Base-by-base conservation (phyloP, 2,797 vertebrate species). In the Acipenser oxyrinchus region DNA sequence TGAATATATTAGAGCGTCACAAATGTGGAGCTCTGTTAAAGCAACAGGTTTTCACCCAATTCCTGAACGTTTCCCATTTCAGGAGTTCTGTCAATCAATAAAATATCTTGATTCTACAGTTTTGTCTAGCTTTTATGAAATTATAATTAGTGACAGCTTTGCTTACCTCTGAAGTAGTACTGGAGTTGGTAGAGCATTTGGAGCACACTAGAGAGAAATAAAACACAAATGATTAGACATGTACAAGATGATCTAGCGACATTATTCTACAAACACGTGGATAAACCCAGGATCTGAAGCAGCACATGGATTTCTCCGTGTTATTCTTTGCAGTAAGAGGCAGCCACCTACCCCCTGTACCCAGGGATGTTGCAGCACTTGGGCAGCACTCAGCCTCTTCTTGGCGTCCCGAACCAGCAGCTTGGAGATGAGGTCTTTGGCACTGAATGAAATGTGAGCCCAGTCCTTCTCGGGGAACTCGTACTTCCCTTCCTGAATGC, bases 391-490 rank as follows among this genome's bases (percentile, higher is more conserved):
- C 78, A 99, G 89, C 66, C 96, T 89, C 78, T 93, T 95, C 90
- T 99, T 99, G 81, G 96, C 96, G 3, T 99, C 96, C 18, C 95
- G 91, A 69, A 98, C 93, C 55, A 99, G 91, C 79, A 99, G 92
- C 88, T 91, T 97, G 74, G 96, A 98, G 79, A 99, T 98, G 73
- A 99, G 94, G 74, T 99, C 95, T 94, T 99, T 99, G 92, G 96
- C 96, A 81, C 93, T 92, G 8, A 87, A 88, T 79, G 96, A 98
- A 82, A 99, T 95, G 81, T 93, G 94, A 52, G 94, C 95, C 96
- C 96, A 99, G 73, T 99, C 96, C 79, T 97, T 97, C 75, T 95
- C 96, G 0, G 96, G 96, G 71, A 97, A 99, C 78, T 95, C 95
- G 0, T 97, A 99, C 69, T 97, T 98, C 66, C 93, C 96, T 75